Conservation (phyloP, 2,888 invertebrate genomes). For the Synergus japonicus region DNA sequence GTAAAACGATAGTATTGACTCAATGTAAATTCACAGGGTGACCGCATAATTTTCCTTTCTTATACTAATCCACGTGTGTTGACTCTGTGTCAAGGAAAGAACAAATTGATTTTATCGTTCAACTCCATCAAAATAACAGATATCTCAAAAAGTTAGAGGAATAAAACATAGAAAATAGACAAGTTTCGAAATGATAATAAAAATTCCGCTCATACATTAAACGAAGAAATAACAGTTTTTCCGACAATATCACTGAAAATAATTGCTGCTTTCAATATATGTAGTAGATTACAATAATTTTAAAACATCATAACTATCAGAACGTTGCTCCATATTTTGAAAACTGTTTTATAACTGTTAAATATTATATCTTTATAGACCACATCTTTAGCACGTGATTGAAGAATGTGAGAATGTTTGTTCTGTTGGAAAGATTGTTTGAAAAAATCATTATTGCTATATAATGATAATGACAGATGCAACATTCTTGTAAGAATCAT, state of each 20-base stretch:
- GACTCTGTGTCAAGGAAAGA: conserved; percentile 48
- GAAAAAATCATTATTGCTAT: neutral
- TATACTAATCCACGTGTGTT: conserved; percentile 9
- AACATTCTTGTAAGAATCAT: neutral
- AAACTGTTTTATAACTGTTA: too few relatives aligned
- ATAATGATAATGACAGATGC: neutral
- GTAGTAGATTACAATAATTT: too few relatives aligned
- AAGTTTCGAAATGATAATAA: too few relatives aligned
- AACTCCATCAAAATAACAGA: conserved; percentile 39
- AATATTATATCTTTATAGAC: too few relatives aligned
- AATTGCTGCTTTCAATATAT: too few relatives aligned
- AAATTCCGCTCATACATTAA: too few relatives aligned
- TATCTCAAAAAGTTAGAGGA: neutral
- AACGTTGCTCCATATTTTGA: too few relatives aligned
- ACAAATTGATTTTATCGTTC: conserved; percentile 48
- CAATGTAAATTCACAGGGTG: neutral
- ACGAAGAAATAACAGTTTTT: too few relatives aligned
- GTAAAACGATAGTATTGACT: too few relatives aligned
- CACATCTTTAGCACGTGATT: neutral
- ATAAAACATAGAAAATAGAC: neutral
- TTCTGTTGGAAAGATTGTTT: neutral
- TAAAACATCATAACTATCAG: too few relatives aligned
- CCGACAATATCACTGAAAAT: too few relatives aligned
- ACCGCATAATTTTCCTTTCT: conserved; percentile 6
- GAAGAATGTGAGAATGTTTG: neutral